These are phyloP conservation scores for Pardalotus punctatus DNA, from an alignment of 2,113 vertebrate species.

Conservation along the genomic window DNA sequence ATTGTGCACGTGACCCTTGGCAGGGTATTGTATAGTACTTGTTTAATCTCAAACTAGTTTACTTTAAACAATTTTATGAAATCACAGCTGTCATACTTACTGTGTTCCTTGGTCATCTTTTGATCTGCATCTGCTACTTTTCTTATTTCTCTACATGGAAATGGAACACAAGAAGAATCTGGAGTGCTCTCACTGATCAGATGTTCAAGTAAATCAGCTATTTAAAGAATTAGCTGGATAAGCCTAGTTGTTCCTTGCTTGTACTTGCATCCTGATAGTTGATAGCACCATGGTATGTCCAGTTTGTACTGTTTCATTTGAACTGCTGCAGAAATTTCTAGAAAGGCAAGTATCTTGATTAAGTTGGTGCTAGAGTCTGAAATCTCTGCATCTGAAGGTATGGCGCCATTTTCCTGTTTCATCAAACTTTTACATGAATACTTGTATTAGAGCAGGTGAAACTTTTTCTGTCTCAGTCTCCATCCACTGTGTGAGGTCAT, in stretches of 20 bases:
- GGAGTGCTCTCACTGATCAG: neutral
- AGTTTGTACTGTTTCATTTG: neutral
- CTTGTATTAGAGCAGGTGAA: neutral
- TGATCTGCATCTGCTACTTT: neutral
- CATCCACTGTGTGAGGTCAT: neutral
- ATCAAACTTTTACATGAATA: neutral
- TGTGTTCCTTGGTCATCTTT: neutral
- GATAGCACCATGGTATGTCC: fast-evolving
- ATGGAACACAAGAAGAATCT: neutral
- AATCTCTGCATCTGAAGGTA: neutral
- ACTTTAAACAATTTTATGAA: neutral
- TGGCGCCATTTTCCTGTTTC: neutral
- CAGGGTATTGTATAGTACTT: neutral
- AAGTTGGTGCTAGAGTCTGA: neutral
- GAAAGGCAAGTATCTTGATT: neutral
- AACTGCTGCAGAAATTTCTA: neutral
- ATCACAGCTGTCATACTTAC: neutral
- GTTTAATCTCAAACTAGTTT: neutral
- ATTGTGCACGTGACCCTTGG: neutral
- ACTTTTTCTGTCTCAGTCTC: neutral
- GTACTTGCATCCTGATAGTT: neutral
- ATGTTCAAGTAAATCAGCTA: neutral
- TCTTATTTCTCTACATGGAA: neutral
- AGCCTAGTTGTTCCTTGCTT: neutral
- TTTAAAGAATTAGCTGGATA: neutral